phyloP scores from a whole-genome alignment of 2,888 invertebrate species.

The Protophormia terraenovae region DNA sequence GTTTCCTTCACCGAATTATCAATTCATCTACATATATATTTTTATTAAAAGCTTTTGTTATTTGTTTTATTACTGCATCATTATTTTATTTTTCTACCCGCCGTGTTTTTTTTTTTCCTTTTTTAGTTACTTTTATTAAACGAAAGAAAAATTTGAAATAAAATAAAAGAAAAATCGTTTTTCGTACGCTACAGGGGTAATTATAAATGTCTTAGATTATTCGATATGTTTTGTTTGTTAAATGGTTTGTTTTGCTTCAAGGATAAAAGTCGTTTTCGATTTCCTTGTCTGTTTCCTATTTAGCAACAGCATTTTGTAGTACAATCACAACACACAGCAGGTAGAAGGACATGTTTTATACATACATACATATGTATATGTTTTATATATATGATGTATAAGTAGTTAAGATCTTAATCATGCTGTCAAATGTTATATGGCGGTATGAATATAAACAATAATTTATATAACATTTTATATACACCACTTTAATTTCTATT shows the following conservation, averaged over 20 bases:
- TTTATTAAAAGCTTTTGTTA: neutral
- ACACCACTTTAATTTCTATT: neutral
- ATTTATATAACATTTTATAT: neutral
- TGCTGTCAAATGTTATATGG: neutral
- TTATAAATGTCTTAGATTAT: neutral
- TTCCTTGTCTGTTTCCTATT: neutral
- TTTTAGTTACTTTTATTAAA: neutral
- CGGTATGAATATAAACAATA: neutral
- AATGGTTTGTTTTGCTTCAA: slow-evolving; percentile 3
- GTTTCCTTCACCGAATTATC: neutral
- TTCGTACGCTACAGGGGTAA: neutral
- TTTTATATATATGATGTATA: neutral
- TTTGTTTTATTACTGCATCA: neutral
- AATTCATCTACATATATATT: neutral
- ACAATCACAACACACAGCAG: slow-evolving; percentile 4
- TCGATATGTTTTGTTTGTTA: slow-evolving; percentile 4
- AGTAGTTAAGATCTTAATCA: neutral
- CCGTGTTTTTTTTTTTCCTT: neutral
- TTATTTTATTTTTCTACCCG: neutral
- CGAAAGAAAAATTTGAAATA: neutral
- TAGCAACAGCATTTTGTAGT: neutral
- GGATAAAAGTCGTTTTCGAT: neutral
- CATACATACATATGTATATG: neutral
- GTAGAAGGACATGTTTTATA: neutral
- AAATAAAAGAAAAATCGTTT: neutral